Evolutionary conservation across 2,113 vertebrate species (phyloP).

Genomic region (Cheilinus undulatus): DNA sequence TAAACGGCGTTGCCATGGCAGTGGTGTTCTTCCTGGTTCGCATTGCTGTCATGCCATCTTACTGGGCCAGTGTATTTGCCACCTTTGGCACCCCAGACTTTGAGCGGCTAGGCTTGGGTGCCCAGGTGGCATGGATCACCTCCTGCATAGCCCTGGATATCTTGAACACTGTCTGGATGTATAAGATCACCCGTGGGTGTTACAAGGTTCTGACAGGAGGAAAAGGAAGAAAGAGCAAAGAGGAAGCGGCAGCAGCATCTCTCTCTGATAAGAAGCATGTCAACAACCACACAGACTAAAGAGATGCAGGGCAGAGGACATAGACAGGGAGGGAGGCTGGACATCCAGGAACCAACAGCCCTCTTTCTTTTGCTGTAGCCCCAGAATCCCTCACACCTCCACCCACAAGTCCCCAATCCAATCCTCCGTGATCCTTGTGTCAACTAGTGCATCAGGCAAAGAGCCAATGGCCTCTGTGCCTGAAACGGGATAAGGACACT

Average conservation of each 20-base stretch:
- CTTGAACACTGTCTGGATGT: constrained; percentile 86
- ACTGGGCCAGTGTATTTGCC: constrained; percentile 84
- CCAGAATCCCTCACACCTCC: constrained; percentile 3
- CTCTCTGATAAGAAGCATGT: constrained; percentile 55
- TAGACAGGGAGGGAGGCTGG: constrained; percentile 32
- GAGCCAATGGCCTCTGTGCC: constrained; percentile 52
- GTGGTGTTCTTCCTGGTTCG: constrained; percentile 85
- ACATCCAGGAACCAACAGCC: constrained; percentile 33
- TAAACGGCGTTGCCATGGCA: constrained; percentile 83
- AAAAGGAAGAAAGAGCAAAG: constrained; percentile 50
- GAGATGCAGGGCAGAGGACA: neutral
- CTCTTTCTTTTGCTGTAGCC: constrained; percentile 37
- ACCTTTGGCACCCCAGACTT: constrained; percentile 84
- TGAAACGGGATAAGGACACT: constrained; percentile 29
- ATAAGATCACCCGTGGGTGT: constrained; percentile 83
- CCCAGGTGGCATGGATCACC: constrained; percentile 86
- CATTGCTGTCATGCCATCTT: constrained; percentile 86
- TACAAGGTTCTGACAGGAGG: constrained; percentile 81
- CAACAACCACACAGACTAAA: constrained; percentile 85
- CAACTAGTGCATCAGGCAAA: constrained; percentile 23
- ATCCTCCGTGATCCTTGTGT: constrained; percentile 31
- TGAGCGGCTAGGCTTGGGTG: constrained; percentile 80
- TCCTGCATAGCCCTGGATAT: constrained; percentile 84
- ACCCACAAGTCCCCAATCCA: neutral
- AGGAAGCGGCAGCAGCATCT: constrained; percentile 1